phyloP scores from a whole-genome alignment of 2,797 vertebrate species.

The Echiichthys vipera region DNA sequence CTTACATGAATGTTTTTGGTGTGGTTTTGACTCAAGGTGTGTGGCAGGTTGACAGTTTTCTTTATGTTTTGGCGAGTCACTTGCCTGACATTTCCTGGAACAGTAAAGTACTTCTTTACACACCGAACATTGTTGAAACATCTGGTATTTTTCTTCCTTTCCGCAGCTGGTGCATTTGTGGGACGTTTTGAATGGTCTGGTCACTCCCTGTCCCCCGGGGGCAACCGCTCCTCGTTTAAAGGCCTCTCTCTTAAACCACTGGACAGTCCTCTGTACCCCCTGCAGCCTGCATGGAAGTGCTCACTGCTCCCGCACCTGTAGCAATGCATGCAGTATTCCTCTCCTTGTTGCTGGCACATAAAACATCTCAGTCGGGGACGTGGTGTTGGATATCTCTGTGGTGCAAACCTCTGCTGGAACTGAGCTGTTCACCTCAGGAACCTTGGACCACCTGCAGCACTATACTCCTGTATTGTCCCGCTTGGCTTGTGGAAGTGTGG shows the following conservation, averaged over 20 bases:
- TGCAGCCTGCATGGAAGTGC: conserved; percentile 12
- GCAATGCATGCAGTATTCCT: conserved; percentile 9
- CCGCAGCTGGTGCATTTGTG: background rate
- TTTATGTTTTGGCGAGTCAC: conserved; percentile 7
- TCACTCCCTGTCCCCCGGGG: conserved; percentile 22
- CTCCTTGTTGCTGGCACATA: no score
- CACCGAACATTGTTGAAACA: background rate
- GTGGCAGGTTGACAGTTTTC: background rate
- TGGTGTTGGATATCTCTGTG: no score
- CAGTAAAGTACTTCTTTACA: conserved; percentile 13
- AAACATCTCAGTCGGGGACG: no score
- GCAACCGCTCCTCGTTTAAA: conserved; percentile 6
- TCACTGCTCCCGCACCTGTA: conserved; percentile 20
- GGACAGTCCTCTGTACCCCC: background rate
- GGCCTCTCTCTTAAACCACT: background rate
- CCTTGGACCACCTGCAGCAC: no score
- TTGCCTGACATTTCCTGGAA: conserved; percentile 8
- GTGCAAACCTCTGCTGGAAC: no score
- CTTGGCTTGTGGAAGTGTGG: no score
- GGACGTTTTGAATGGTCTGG: background rate
- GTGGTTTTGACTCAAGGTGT: background rate
- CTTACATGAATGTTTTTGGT: no score
- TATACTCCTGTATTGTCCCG: no score
- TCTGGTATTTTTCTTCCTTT: background rate
- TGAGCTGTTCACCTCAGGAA: no score